Evolutionary conservation across 2,113 vertebrate genomes (phyloP).

Genomic region (Nothocercus nigrocapillus): DNA sequence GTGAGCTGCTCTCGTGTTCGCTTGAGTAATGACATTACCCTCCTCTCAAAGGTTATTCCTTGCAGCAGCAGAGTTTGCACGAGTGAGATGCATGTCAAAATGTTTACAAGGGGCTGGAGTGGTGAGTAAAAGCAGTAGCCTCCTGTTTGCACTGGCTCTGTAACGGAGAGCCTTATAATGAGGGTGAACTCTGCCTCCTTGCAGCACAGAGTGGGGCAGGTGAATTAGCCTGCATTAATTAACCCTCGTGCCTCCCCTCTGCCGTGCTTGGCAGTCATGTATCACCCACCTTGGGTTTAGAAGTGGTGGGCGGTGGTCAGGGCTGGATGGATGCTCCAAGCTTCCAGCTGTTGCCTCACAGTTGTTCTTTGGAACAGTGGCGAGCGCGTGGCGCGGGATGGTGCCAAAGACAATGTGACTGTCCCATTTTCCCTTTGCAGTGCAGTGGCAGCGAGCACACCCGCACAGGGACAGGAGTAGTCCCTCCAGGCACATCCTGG

Average conservation of each 20-base stretch:
- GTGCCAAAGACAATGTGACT: background rate
- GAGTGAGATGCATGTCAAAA: slow-evolving; percentile 56
- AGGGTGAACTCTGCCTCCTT: slow-evolving; percentile 28
- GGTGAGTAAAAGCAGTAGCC: background rate
- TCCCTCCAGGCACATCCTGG: background rate
- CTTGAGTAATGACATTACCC: slow-evolving; percentile 2
- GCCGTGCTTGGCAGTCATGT: background rate
- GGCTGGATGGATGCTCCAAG: background rate
- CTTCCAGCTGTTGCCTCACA: background rate
- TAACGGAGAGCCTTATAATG: slow-evolving; percentile 47
- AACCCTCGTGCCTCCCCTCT: slow-evolving; percentile 10
- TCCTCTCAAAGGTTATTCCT: slow-evolving; percentile 27
- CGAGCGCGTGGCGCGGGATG: background rate
- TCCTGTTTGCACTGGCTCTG: slow-evolving; percentile 44
- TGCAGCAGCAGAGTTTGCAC: background rate
- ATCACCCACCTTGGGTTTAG: background rate
- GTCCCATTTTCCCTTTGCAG: background rate
- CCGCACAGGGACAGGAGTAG: too few relatives aligned
- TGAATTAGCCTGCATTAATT: slow-evolving; percentile 31
- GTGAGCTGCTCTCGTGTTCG: background rate
- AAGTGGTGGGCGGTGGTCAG: background rate
- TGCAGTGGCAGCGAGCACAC: background rate
- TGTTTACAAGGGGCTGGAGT: slow-evolving; percentile 57
- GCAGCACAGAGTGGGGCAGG: slow-evolving; percentile 24
- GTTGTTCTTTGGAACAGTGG: background rate